Percentiles rank a stretch among this genome's conserved stretches.
Conservation (phyloP, 1,140 invertebrate species). For the Drosophila malerkotliana region DNA sequence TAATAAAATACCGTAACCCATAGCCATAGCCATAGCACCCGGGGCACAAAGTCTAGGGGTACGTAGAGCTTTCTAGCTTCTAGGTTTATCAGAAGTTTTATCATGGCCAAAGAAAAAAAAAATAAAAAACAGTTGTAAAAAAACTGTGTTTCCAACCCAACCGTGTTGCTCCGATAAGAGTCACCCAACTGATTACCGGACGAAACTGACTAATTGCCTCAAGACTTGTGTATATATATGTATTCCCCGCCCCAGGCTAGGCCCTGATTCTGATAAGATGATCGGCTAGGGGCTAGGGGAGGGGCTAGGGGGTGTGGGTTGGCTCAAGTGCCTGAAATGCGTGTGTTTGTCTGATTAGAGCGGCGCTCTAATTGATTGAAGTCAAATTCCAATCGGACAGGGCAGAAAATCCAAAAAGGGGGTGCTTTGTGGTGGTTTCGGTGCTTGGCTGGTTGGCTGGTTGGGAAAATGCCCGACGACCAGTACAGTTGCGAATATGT, state of each 20-base stretch:
- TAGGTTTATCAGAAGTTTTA: conserved; percentile 64
- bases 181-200: conserved; percentile 28
- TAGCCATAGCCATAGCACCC: background rate
- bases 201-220: conserved; percentile 59
- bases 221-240: conserved; percentile 50
- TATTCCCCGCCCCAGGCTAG: background rate
- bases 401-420: background rate
- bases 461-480: background rate
- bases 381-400: conserved; percentile 64
- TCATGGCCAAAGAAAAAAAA: conserved; percentile 28
- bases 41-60: conserved; percentile 56
- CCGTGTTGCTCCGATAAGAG: conserved; percentile 44
- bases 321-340: conserved; percentile 32
- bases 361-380: conserved; percentile 59
- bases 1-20: conserved; percentile 22
- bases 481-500: conserved; percentile 4
- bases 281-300: too few relatives aligned
- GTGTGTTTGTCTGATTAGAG: conserved; percentile 57
- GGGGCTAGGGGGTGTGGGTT: background rate
- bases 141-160: conserved; percentile 30
- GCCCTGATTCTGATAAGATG: conserved; percentile 37
- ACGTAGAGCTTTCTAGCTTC: background rate
- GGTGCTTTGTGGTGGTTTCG: background rate
- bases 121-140: conserved; percentile 46
- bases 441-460: too few relatives aligned